phyloP scores from a whole-genome alignment of 2,113 vertebrate species.

The Merops nubicus region DNA sequence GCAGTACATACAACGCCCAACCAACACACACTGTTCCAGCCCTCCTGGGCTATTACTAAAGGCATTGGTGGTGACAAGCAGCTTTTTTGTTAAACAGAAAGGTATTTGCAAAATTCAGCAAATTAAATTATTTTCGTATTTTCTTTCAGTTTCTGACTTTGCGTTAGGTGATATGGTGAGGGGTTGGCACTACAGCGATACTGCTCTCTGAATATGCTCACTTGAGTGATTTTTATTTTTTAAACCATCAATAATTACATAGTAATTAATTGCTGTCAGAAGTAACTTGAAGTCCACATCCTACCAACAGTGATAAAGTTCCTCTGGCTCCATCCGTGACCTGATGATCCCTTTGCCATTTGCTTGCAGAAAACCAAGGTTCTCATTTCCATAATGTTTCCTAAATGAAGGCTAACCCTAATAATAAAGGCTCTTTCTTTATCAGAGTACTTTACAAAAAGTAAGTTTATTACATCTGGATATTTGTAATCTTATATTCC shows the following conservation, averaged over 20 bases:
- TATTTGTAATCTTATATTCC: background rate
- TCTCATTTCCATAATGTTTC: background rate
- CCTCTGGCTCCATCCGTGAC: background rate
- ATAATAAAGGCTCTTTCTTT: background rate
- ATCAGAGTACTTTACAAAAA: background rate
- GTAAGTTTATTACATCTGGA: background rate
- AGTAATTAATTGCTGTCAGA: background rate
- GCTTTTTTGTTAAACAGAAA: background rate
- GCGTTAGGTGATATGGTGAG: background rate
- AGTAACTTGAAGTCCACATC: background rate
- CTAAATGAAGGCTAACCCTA: background rate
- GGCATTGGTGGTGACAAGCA: background rate
- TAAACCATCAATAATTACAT: background rate
- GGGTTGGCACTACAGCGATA: background rate
- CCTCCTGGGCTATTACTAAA: background rate
- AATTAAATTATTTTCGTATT: background rate
- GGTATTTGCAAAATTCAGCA: background rate
- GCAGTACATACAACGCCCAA: background rate
- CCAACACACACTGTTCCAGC: background rate
- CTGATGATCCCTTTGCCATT: background rate
- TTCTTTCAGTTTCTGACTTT: background rate
- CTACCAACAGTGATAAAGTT: background rate
- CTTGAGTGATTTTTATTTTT: background rate
- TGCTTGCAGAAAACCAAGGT: background rate
- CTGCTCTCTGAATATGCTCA: background rate